Percentiles rank a stretch among this genome's conserved stretches.
These are phyloP conservation scores for Brachionus asplanchnoidis DNA, from an alignment of 1,140 invertebrate genomes.

Conservation along the genomic window DNA sequence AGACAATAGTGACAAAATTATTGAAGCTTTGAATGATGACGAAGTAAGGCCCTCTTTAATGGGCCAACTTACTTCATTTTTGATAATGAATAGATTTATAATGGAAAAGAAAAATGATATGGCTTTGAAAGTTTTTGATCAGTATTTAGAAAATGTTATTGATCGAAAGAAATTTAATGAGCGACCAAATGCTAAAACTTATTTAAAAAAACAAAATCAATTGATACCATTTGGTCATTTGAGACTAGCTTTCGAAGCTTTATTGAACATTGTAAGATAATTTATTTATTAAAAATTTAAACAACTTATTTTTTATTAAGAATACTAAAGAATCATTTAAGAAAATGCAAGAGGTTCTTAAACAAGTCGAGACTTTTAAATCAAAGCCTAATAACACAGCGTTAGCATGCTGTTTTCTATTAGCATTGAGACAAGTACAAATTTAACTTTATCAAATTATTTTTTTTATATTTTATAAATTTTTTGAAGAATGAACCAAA, in stretches of 20 bases:
- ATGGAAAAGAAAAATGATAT: slow-evolving; percentile 6
- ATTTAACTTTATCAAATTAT: too few relatives aligned
- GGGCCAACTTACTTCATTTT: slow-evolving; percentile 15
- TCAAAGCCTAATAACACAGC: slow-evolving; percentile 22
- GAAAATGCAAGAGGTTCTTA: slow-evolving; percentile 17
- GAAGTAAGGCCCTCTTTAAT: not conserved
- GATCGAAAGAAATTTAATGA: not conserved
- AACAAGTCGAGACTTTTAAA: not conserved
- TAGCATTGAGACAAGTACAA: slow-evolving; percentile 17
- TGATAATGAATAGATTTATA: slow-evolving; percentile 18
- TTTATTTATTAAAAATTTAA: not conserved
- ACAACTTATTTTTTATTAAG: not conserved
- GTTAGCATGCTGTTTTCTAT: not conserved
- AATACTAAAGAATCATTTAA: slow-evolving; percentile 24
- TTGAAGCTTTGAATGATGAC: not conserved
- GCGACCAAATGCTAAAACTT: not conserved
- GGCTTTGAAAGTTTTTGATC: not conserved
- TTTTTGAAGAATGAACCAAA: not conserved
- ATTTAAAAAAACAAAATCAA: slow-evolving; percentile 32
- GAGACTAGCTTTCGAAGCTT: slow-evolving; percentile 19
- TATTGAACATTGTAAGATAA: not conserved
- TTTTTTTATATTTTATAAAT: too few relatives aligned
- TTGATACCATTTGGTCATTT: slow-evolving; percentile 32
- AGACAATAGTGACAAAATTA: not conserved
- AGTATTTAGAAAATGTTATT: slow-evolving; percentile 3